Base-by-base conservation (phyloP, 2,797 vertebrate genomes). In the Mormyrus hasselquistii region DNA sequence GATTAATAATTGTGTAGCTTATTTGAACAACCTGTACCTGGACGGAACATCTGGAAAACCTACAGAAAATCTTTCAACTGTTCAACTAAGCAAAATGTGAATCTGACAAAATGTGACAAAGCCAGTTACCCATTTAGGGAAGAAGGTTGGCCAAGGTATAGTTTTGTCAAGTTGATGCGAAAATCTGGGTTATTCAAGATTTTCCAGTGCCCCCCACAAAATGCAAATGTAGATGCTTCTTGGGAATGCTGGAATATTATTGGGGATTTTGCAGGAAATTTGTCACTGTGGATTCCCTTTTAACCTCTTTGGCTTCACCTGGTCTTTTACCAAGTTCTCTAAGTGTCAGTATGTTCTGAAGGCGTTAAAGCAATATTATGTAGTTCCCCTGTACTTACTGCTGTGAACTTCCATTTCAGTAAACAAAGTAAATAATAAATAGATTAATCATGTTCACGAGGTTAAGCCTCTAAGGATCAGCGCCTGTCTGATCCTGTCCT, bases 51-150 rank as follows among this genome's bases (percentile, higher is more conserved):
- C 19, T 59, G 55, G 19, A 22, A 59, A 59, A 59, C n/a, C 6
- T 59, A 59, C 55, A 22, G 19, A 59, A 59, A 22, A 22, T 7
- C 2, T 59, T 59, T 59, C 55, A 59, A n/a, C 2, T 59, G 55
- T 22, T 59, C 6, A 22, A 59, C 19, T 59, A 59, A n/a, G 55
- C 19, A 57, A 19, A 55, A 55, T 55, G 16, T 19, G 53, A 55
- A 55, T 55, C 1, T 19, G 19, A 16, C 55, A 59, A 22, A 59
- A 22, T 7, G 6, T 59, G 19, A 59, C n/a, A 59, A 59, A 55
- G 1, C 52, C 16, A 94, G 95, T 95, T 62, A 59, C 57, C 57
- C n/a, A 22, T 59, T 59, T 59, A 59, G 7, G n/a, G 2, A 62
- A 25, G 22, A 62, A 62, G 59, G 22, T 9, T 62, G 59, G 59